phyloP scores from a whole-genome alignment of 2,888 invertebrate species.

The Boloria selene region DNA sequence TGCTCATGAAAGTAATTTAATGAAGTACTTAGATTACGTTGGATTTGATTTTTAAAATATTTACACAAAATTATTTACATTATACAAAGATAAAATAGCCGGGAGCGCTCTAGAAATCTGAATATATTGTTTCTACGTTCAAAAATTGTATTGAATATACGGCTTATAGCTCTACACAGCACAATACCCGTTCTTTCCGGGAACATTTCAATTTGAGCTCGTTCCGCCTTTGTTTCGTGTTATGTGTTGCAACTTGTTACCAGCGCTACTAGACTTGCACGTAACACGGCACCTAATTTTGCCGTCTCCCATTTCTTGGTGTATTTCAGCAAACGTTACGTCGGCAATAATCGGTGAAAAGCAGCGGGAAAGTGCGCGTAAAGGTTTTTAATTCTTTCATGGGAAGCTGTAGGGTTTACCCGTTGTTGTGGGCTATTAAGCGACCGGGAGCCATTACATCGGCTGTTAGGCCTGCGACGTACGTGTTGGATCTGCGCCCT shows the following conservation, averaged over 20 bases:
- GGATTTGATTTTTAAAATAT: no score
- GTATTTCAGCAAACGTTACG: constrained; percentile 31
- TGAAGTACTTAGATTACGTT: no score
- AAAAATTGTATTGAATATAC: constrained; percentile 25
- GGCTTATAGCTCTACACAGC: constrained; percentile 18
- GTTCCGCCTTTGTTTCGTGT: constrained; percentile 34
- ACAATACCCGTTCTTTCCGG: constrained; percentile 25
- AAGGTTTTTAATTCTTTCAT: constrained; percentile 76
- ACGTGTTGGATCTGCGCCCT: constrained; percentile 76
- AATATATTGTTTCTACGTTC: constrained; percentile 13
- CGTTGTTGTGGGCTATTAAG: constrained; percentile 67
- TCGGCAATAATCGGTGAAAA: constrained; percentile 41
- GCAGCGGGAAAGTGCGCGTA: constrained; percentile 46
- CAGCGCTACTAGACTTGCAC: constrained; percentile 20
- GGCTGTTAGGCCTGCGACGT: constrained; percentile 68
- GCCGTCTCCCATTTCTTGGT: constrained; percentile 18
- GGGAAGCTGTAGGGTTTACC: constrained; percentile 56
- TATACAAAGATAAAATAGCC: no score
- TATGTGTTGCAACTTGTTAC: constrained; percentile 29
- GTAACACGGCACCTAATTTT: constrained; percentile 28
- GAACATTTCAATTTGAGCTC: constrained; percentile 32
- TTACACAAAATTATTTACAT: no score
- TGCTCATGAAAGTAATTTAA: no score
- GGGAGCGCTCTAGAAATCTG: not conserved
- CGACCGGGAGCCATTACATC: constrained; percentile 66